These are phyloP conservation scores for Carassius carassius DNA, from an alignment of 2,113 vertebrate species.

Conservation along the genomic window DNA sequence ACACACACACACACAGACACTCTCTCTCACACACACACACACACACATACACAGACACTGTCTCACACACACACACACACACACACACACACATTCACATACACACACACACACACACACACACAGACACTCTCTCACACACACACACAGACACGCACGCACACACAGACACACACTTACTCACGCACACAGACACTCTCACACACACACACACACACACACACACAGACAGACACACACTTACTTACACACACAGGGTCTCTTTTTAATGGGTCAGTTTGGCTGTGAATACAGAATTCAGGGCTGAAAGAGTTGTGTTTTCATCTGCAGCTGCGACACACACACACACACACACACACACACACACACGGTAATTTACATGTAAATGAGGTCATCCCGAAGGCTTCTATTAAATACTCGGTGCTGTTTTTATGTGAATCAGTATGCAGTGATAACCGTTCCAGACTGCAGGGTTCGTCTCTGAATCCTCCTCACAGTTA, in stretches of 20 bases:
- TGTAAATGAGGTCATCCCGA: background rate
- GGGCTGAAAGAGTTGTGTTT: conserved; percentile 9
- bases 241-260: background rate
- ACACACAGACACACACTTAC: too few species aligned
- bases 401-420: background rate
- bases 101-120: background rate
- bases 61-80: background rate
- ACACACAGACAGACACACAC: background rate
- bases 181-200: too few species aligned
- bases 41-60: too few species aligned
- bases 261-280: background rate
- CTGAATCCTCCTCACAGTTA: background rate
- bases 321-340: background rate
- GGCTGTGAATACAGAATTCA: conserved; percentile 2
- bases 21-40: too few species aligned
- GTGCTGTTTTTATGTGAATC: background rate
- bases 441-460: background rate
- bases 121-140: too few species aligned
- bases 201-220: too few species aligned
- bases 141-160: too few species aligned
- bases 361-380: background rate
- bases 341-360: conserved; percentile 18
- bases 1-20: too few species aligned
- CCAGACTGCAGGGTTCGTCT: background rate
- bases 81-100: background rate